Base-by-base conservation (phyloP, 2,888 invertebrate genomes). In the Orthosia incerta region DNA sequence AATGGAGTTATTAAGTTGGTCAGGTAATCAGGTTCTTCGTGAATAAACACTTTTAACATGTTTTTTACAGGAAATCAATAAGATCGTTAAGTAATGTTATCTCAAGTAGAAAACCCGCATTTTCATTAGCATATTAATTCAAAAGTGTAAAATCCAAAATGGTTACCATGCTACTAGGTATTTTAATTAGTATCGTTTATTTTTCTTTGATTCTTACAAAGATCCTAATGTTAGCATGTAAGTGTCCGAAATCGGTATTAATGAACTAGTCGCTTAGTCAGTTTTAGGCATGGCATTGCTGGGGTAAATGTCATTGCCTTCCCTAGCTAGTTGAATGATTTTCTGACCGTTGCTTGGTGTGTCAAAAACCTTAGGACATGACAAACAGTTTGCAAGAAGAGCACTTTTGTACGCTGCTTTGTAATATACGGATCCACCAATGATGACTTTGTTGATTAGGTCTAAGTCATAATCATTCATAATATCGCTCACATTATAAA, bases 1-100 rank as follows among this genome's bases (percentile, higher is more conserved):
- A 83, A 83, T 74, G 39, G 56, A 56, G 62, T 66, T 56, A 79
- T 79, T 83, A 82, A 55, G 31, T 50, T 60, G 11, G 18, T 26
- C 26, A 26, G 26, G 26, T 26, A n/a, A n/a, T 16, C 18, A 46
- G 15, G 9, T 62, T 55, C 55, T 56, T 23, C 13, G 16, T 50
- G 15, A n/a, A 46, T 23, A 48, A 48, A 53, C 59, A 53, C 55
- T 76, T 70, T 20, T 39, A 48, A 26, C n/a, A 23, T 13, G 4
- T 53, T 71, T 71, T 45, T 55, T 67, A 26, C 48, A 55, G 18
- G 13, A 7, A 15, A 48, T 63, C n/a, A 74, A 55, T 82, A 62
- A 67, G 20, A 20, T 20, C 55, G 46, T 51, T 60, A n/a, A 50
- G 53, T 61, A 69, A 69, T 48, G 59, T 39, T 66, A 69, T 53